Evolutionary conservation across 2,888 invertebrate genomes (phyloP).

Genomic region (Octonoba sinensis): DNA sequence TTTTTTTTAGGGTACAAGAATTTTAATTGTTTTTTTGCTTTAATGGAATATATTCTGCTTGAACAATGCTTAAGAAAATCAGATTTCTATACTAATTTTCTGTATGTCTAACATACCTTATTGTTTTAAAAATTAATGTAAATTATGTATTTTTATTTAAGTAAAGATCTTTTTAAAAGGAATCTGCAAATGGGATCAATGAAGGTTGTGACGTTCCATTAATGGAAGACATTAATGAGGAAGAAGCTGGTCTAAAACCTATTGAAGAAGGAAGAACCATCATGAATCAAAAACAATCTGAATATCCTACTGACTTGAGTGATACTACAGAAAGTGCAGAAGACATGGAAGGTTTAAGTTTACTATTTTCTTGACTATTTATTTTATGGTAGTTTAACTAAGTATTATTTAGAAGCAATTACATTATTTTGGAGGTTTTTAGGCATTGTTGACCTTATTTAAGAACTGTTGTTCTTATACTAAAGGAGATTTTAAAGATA

Average conservation of each 20-base stretch:
- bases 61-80: too few species aligned
- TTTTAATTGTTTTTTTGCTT: too few species aligned
- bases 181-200: slow-evolving; percentile 32
- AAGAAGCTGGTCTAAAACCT: background rate
- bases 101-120: too few species aligned
- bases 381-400: background rate
- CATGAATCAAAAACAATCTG: slow-evolving; percentile 42
- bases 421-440: background rate
- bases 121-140: too few species aligned
- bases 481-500: background rate
- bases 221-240: slow-evolving; percentile 27
- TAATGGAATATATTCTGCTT: too few species aligned
- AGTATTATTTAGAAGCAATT: background rate
- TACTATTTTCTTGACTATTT: background rate
- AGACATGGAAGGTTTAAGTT: slow-evolving; percentile 44
- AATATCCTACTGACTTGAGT: slow-evolving; percentile 81
- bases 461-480: too few species aligned
- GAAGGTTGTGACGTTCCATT: slow-evolving; percentile 31
- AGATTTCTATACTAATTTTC: too few species aligned
- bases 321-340: slow-evolving; percentile 84
- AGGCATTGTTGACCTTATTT: too few species aligned
- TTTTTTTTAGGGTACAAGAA: too few species aligned
- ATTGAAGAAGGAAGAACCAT: slow-evolving; percentile 18
- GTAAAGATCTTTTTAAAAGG: slow-evolving; percentile 9
- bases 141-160: too few species aligned